Evolutionary conservation across 2,797 vertebrate species (phyloP).

Genomic region (Lepus townsendii): DNA sequence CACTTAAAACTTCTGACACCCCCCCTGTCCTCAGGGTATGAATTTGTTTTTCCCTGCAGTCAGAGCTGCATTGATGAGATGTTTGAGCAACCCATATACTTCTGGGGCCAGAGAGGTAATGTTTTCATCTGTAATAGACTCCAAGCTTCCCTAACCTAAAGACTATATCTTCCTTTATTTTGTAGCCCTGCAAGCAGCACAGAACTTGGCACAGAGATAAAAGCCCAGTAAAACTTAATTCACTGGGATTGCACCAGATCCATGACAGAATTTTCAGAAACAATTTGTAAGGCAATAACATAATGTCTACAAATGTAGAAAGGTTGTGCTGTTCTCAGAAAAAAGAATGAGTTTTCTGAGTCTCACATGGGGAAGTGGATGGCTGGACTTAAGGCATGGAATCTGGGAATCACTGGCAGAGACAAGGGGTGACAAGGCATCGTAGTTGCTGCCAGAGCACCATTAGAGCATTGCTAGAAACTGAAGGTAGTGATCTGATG

Average conservation of each 20-base stretch:
- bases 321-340: background rate
- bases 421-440: background rate
- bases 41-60: background rate
- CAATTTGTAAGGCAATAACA: background rate
- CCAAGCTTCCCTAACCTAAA: background rate
- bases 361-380: background rate
- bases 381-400: background rate
- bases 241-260: background rate
- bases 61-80: background rate
- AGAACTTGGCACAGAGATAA: background rate
- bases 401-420: conserved; percentile 6
- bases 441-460: background rate
- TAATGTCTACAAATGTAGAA: background rate
- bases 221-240: background rate
- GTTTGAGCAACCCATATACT: background rate
- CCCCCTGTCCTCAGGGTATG: too few relatives aligned
- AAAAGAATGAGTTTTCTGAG: conserved; percentile 35
- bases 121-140: background rate
- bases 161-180: background rate
- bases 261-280: conserved; percentile 18
- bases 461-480: background rate
- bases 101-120: background rate
- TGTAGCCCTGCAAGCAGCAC: background rate
- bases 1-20: background rate
- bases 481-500: background rate